phyloP scores from a whole-genome alignment of 2,113 vertebrate genomes.

The Antigone vipio region DNA sequence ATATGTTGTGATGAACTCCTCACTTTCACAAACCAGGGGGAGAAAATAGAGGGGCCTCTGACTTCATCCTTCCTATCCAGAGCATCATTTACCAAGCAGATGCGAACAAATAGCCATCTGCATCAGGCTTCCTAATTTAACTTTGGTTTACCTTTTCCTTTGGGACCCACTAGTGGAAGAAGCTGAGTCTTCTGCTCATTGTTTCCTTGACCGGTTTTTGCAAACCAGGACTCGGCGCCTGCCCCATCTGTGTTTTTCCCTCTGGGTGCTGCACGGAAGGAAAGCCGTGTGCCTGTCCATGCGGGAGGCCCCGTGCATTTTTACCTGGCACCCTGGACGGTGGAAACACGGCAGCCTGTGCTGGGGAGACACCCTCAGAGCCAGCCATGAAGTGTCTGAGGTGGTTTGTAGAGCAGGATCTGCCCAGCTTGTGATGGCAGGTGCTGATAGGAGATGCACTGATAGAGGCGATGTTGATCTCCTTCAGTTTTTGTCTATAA shows the following conservation, averaged over 20 bases:
- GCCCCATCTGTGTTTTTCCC: neutral
- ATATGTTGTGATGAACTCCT: neutral
- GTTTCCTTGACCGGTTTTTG: neutral
- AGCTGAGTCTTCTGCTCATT: neutral
- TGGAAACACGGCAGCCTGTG: neutral
- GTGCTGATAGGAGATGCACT: neutral
- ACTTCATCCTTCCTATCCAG: neutral
- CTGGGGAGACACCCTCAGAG: neutral
- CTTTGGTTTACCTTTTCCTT: neutral
- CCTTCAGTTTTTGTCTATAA: neutral
- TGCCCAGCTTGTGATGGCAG: neutral
- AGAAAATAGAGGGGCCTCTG: neutral
- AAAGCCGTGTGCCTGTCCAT: accelerated
- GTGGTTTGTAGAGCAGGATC: neutral
- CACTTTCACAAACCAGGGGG: neutral
- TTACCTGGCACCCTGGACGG: accelerated
- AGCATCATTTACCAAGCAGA: neutral
- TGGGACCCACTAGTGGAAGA: neutral
- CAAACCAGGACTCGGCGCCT: neutral
- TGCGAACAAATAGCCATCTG: neutral
- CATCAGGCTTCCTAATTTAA: neutral
- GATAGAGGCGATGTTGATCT: neutral
- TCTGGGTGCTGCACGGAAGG: neutral
- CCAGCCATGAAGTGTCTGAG: neutral
- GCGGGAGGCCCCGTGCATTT: accelerated